Conservation (phyloP, 2,888 invertebrate species). For the Pyrgus malvae region DNA sequence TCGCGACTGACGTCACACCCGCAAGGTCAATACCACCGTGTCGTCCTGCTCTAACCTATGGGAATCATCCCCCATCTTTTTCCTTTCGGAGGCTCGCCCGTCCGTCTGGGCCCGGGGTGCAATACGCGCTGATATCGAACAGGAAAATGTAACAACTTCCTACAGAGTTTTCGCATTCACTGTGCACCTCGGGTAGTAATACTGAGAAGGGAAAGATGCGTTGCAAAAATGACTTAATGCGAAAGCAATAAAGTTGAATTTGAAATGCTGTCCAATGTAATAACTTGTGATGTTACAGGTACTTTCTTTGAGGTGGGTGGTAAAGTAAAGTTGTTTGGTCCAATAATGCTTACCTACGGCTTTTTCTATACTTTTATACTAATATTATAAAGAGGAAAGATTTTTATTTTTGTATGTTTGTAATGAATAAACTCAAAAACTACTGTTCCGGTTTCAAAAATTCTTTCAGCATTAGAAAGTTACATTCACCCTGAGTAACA, state of each 20-base stretch:
- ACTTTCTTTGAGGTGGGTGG: not conserved
- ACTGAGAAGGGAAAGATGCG: no score
- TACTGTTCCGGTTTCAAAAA: no score
- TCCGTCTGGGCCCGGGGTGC: constrained; percentile 62
- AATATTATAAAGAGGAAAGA: no score
- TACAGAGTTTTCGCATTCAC: constrained; percentile 17
- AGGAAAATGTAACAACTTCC: constrained; percentile 28
- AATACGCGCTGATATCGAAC: constrained; percentile 31
- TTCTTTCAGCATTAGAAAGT: no score
- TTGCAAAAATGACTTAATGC: constrained; percentile 21
- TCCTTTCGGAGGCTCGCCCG: constrained; percentile 57
- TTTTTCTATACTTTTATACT: no score
- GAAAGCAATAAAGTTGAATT: not conserved
- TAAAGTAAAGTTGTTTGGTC: no score
- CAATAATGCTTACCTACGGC: no score
- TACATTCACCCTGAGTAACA: no score
- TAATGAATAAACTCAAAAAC: no score
- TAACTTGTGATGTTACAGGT: not conserved
- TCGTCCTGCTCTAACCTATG: constrained; percentile 44
- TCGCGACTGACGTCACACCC: constrained; percentile 82
- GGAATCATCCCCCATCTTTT: constrained; percentile 39
- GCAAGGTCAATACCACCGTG: constrained; percentile 79
- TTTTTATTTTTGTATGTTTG: no score
- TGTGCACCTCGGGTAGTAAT: no score
- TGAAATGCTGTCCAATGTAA: not conserved